These are phyloP conservation scores for Mormyrus proboscirostris DNA, from an alignment of 2,797 vertebrate genomes.

Conservation along the genomic window DNA sequence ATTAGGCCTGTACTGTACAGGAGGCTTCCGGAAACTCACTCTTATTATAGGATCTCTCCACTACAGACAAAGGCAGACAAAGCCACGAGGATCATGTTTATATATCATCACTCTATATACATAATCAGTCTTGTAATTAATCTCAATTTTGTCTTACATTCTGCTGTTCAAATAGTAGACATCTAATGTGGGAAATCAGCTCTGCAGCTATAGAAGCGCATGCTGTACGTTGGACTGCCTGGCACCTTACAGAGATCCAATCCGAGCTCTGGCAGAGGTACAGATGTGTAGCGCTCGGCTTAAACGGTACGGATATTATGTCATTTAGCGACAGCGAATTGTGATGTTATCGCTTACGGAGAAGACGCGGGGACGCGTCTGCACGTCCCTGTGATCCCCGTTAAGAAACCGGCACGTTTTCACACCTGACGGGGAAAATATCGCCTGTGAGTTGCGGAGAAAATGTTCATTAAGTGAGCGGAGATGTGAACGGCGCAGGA, in stretches of 20 bases:
- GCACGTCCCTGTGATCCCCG: neutral
- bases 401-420: neutral
- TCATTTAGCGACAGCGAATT: neutral
- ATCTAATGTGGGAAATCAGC: neutral
- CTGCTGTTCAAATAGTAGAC: neutral
- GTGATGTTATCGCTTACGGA: neutral
- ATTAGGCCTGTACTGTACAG: neutral
- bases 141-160: neutral
- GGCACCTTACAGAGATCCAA: neutral
- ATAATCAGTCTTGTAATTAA: neutral
- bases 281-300: neutral
- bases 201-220: neutral
- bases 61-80: neutral
- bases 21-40: neutral
- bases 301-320: neutral
- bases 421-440: neutral
- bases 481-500: neutral
- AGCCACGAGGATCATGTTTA: neutral
- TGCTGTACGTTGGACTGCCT: neutral
- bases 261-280: neutral
- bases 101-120: neutral
- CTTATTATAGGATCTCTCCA: neutral
- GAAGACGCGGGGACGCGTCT: neutral
- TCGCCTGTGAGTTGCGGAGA: neutral
- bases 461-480: slow-evolving; percentile 13